A percentile compares a stretch with the other conserved stretches of the same genome.
Evolutionary conservation across 2,113 vertebrate genomes (phyloP).

Genomic region (Phodopus roborovskii): DNA sequence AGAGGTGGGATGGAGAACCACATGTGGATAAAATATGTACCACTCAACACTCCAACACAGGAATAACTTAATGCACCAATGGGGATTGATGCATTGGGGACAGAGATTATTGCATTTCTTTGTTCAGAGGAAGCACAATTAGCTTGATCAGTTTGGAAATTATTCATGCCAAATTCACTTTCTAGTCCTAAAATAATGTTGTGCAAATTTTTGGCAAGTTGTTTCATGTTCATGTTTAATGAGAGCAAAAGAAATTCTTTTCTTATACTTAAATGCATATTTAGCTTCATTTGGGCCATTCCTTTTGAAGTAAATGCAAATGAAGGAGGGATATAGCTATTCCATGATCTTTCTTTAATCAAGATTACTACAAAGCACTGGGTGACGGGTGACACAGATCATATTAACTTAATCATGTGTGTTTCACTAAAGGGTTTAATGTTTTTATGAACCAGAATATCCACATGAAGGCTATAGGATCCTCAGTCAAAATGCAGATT

Average conservation of each 20-base stretch:
- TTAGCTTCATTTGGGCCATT: slow-evolving; percentile 69
- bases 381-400: slow-evolving; percentile 67
- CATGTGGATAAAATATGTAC: slow-evolving; percentile 62
- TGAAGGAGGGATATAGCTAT: slow-evolving; percentile 54
- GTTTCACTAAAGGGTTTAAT: slow-evolving; percentile 70
- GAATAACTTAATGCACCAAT: slow-evolving; percentile 46
- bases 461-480: slow-evolving; percentile 41
- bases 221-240: slow-evolving; percentile 68
- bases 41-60: slow-evolving; percentile 4
- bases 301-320: slow-evolving; percentile 78
- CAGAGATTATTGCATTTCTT: slow-evolving; percentile 70
- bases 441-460: slow-evolving; percentile 68
- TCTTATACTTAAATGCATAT: slow-evolving; percentile 65
- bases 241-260: slow-evolving; percentile 43
- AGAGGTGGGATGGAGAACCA: background rate
- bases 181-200: slow-evolving; percentile 63
- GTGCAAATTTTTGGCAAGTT: slow-evolving; percentile 66
- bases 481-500: slow-evolving; percentile 9
- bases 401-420: slow-evolving; percentile 71
- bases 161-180: slow-evolving; percentile 66
- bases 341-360: slow-evolving; percentile 79
- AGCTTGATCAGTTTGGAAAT: slow-evolving; percentile 55
- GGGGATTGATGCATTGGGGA: slow-evolving; percentile 38
- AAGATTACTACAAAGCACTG: slow-evolving; percentile 71
- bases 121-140: slow-evolving; percentile 64